These are phyloP conservation scores for Epinephelus malabaricus DNA, from an alignment of 2,797 vertebrate genomes.

Conservation along the genomic window DNA sequence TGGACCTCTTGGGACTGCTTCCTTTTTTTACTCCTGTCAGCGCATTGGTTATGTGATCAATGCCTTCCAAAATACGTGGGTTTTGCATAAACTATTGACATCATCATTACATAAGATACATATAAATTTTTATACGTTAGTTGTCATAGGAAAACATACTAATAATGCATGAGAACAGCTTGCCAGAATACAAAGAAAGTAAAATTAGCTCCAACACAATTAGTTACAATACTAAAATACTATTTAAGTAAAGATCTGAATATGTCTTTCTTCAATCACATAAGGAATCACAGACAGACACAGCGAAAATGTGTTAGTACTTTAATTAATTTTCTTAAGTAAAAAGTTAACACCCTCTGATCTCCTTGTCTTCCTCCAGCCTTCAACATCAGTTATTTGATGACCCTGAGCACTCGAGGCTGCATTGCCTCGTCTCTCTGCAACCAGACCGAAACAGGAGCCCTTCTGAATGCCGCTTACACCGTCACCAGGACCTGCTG, in stretches of 20 bases:
- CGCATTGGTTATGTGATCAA: too few relatives aligned
- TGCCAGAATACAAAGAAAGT: neutral
- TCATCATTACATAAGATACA: too few relatives aligned
- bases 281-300: neutral
- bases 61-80: too few relatives aligned
- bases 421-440: conserved; percentile 54
- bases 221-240: neutral
- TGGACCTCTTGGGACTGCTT: too few relatives aligned
- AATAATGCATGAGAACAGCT: neutral
- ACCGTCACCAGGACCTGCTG: conserved; percentile 67
- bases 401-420: conserved; percentile 44
- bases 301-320: too few relatives aligned
- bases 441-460: conserved; percentile 21
- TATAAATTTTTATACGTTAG: too few relatives aligned
- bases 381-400: conserved; percentile 39
- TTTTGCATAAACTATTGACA: too few relatives aligned
- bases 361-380: conserved; percentile 32
- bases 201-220: neutral
- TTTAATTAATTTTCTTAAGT: neutral
- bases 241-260: too few relatives aligned
- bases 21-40: too few relatives aligned
- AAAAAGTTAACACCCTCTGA: neutral
- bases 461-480: conserved; percentile 60
- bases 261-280: too few relatives aligned
- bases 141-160: too few relatives aligned